Conservation (phyloP, 1,140 invertebrate species). For the Drosophila simulans region DNA sequence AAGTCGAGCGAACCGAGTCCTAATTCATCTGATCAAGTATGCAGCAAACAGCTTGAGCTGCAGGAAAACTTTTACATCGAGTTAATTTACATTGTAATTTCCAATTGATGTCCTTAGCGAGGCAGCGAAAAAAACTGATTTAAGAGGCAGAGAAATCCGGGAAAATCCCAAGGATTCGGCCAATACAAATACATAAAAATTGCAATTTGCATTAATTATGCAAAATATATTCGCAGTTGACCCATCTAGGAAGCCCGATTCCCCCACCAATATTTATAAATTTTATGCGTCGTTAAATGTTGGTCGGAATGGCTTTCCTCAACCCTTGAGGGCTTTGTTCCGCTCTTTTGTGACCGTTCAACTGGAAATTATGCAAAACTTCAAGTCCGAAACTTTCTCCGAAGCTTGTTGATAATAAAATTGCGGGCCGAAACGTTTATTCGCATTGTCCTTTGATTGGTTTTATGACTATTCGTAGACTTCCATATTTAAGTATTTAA, state of each 20-base stretch:
- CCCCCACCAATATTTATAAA: slow-evolving; percentile 54
- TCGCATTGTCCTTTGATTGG: slow-evolving; percentile 38
- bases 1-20: slow-evolving; percentile 26
- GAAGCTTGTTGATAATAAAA: slow-evolving; percentile 51
- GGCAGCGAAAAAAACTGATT: slow-evolving; percentile 4
- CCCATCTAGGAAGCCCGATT: slow-evolving; percentile 12
- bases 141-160: slow-evolving; percentile 23
- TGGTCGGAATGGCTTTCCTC: slow-evolving; percentile 19
- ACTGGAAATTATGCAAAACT: slow-evolving; percentile 69
- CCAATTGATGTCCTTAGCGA: slow-evolving; percentile 46
- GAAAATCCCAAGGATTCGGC: slow-evolving; percentile 30
- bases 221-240: slow-evolving; percentile 52
- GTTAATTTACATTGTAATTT: slow-evolving; percentile 70
- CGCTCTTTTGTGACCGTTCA: slow-evolving; percentile 50
- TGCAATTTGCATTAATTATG: slow-evolving; percentile 71
- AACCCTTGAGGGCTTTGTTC: slow-evolving; percentile 32
- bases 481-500: slow-evolving; percentile 15
- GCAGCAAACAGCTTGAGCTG: slow-evolving; percentile 33
- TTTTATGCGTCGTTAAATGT: slow-evolving; percentile 73
- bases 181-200: slow-evolving; percentile 57
- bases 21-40: slow-evolving; percentile 55
- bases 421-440: slow-evolving; percentile 4
- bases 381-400: slow-evolving; percentile 57
- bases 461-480: slow-evolving; percentile 40
- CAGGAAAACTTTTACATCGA: slow-evolving; percentile 47